Percentiles rank a stretch among this genome's conserved stretches.
These are phyloP conservation scores for Amazona vittata DNA, from an alignment of 2,113 vertebrate species.

Conservation along the genomic window DNA sequence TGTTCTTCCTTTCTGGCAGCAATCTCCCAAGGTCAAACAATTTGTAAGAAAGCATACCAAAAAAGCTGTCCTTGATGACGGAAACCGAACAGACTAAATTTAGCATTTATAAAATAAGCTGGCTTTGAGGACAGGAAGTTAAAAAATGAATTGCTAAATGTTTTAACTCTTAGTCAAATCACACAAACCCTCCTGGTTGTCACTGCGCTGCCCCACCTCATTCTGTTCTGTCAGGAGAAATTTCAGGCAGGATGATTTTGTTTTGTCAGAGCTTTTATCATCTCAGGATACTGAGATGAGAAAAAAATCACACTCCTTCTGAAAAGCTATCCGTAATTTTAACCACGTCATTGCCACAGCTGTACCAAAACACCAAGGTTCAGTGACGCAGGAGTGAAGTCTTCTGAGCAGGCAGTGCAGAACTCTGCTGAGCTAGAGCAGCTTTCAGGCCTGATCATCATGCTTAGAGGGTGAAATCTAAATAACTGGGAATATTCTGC, in stretches of 20 bases:
- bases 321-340: neutral
- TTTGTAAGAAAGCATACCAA: slow-evolving; percentile 59
- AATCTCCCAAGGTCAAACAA: slow-evolving; percentile 48
- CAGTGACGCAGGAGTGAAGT: rapidly evolving
- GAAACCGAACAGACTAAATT: slow-evolving; percentile 50
- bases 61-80: slow-evolving; percentile 63
- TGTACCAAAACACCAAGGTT: rapidly evolving
- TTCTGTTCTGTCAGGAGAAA: neutral
- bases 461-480: neutral
- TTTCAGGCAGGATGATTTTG: neutral
- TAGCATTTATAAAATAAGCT: slow-evolving; percentile 61
- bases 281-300: neutral
- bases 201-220: neutral
- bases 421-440: neutral
- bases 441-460: neutral
- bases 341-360: neutral
- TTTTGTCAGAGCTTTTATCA: neutral
- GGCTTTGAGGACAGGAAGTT: slow-evolving; percentile 58
- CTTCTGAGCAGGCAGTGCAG: neutral
- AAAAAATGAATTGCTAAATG: neutral
- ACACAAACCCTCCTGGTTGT: neutral
- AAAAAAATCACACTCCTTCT: neutral
- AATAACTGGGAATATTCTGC: neutral
- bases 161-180: slow-evolving; percentile 31
- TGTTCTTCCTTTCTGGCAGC: slow-evolving; percentile 34